These are phyloP conservation scores for Gallinago solitaria DNA, from an alignment of 2,797 vertebrate genomes.

Conservation along the genomic window DNA sequence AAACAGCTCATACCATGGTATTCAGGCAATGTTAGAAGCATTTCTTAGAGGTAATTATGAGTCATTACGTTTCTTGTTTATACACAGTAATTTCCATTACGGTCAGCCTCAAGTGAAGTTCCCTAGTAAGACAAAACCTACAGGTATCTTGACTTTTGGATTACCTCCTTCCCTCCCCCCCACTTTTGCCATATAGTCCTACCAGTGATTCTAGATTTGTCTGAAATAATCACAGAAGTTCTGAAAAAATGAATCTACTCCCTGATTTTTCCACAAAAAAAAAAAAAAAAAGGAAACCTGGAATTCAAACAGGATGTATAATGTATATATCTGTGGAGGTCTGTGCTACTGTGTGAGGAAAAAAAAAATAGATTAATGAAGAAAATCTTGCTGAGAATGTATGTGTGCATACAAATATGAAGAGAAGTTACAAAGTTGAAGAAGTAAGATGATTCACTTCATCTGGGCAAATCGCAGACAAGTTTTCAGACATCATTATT, in stretches of 20 bases:
- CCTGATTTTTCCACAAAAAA: neutral
- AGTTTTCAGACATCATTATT: neutral
- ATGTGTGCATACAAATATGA: neutral
- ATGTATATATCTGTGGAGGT: neutral
- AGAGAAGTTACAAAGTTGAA: neutral
- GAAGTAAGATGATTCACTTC: neutral
- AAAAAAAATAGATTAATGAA: neutral
- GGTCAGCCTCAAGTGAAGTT: neutral
- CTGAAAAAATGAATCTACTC: neutral
- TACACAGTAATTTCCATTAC: neutral
- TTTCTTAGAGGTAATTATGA: neutral
- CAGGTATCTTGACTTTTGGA: neutral
- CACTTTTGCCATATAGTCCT: neutral
- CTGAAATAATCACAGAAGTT: neutral
- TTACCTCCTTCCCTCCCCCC: fast-evolving
- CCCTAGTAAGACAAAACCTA: neutral
- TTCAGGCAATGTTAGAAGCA: neutral
- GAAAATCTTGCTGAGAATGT: neutral
- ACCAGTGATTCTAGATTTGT: neutral
- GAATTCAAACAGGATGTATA: neutral
- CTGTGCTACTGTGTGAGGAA: fast-evolving
- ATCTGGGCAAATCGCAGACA: neutral
- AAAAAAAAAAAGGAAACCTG: neutral
- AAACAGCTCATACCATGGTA: neutral
- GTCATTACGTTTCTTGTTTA: neutral